phyloP scores from a whole-genome alignment of 1,140 invertebrate species.

The Diachasma alloeum region DNA sequence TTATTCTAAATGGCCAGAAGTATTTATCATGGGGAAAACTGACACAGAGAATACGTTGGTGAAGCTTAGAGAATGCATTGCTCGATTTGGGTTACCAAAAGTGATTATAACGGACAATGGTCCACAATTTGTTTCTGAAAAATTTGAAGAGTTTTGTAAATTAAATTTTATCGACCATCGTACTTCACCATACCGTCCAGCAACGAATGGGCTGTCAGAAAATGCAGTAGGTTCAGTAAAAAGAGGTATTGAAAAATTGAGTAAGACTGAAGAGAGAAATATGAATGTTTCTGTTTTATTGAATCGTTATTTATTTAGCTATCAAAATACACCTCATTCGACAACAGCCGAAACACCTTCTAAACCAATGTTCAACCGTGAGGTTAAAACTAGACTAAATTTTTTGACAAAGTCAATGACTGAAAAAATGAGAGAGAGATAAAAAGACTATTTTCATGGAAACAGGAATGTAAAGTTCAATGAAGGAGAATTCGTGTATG shows the following conservation, averaged over 20 bases:
- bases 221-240: slow-evolving; percentile 47
- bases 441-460: slow-evolving; percentile 31
- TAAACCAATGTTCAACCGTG: slow-evolving; percentile 23
- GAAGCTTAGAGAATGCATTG: no score
- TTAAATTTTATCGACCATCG: no score
- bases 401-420: slow-evolving; percentile 10
- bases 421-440: slow-evolving; percentile 17
- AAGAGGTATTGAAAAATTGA: slow-evolving; percentile 35
- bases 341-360: slow-evolving; percentile 35
- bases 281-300: slow-evolving; percentile 34
- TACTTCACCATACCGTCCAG: slow-evolving; percentile 47
- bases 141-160: no score
- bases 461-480: slow-evolving; percentile 30
- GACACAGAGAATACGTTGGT: no score
- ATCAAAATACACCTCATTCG: slow-evolving; percentile 33
- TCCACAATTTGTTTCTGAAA: no score
- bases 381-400: slow-evolving; percentile 16
- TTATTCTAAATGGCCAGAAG: no score
- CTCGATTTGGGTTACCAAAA: no score
- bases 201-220: slow-evolving; percentile 47
- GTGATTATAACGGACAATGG: no score
- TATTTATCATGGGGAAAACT: no score
- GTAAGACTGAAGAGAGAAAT: no score
- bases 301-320: slow-evolving; percentile 34
- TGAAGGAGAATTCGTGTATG: slow-evolving; percentile 35